phyloP scores from a whole-genome alignment of 2,797 vertebrate genomes.

The Accipiter fasciatus region DNA sequence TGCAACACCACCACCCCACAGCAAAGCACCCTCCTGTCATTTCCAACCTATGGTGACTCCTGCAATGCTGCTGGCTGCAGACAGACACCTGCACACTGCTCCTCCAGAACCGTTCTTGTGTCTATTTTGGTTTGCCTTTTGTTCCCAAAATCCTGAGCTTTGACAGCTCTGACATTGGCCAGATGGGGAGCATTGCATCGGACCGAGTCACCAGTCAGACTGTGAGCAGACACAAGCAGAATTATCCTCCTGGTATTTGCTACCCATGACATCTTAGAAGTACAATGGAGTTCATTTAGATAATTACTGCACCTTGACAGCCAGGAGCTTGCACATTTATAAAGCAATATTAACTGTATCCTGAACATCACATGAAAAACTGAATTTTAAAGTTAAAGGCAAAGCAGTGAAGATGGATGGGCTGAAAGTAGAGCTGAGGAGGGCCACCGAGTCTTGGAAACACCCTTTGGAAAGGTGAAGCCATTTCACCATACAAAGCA shows the following conservation, averaged over 20 bases:
- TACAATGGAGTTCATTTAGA: neutral
- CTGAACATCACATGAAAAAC: neutral
- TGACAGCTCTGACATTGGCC: neutral
- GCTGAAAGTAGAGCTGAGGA: neutral
- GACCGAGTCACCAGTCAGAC: neutral
- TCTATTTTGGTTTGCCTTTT: neutral
- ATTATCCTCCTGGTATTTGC: neutral
- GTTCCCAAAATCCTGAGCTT: neutral
- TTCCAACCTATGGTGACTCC: neutral
- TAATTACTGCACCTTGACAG: neutral
- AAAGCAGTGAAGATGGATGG: neutral
- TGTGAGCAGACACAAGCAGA: neutral
- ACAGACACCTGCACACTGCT: neutral
- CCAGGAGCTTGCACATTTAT: neutral
- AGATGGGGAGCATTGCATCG: rapidly evolving
- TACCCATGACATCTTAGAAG: neutral
- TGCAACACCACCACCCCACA: neutral
- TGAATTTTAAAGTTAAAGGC: neutral
- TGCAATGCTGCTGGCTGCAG: neutral
- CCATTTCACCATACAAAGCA: neutral
- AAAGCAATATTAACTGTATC: neutral
- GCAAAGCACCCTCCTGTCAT: neutral
- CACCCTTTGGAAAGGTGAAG: neutral
- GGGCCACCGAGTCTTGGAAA: neutral
- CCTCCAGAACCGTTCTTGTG: neutral